Evolutionary conservation across 2,113 vertebrate species (phyloP).

Genomic region (Sylvilagus bachmani): DNA sequence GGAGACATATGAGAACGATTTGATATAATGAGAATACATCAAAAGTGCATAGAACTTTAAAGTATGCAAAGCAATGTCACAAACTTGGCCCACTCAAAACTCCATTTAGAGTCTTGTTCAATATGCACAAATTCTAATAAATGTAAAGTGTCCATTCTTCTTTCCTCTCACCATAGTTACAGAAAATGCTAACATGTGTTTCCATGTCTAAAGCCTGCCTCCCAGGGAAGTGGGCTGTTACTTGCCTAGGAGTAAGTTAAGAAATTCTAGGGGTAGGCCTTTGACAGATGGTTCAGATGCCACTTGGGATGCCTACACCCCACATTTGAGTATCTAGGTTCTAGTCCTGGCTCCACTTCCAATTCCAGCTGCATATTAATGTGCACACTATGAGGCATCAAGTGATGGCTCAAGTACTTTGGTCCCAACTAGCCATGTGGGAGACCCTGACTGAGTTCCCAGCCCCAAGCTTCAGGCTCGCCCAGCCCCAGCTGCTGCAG

Average conservation of each 20-base stretch:
- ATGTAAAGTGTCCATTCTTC: constrained; percentile 54
- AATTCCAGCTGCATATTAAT: too few relatives aligned
- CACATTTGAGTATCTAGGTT: too few relatives aligned
- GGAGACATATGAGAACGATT: constrained; percentile 57
- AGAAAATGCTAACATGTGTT: constrained; percentile 61
- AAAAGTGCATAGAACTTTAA: constrained; percentile 35
- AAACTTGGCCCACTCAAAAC: constrained; percentile 28
- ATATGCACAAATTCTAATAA: constrained; percentile 38
- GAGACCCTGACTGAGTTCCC: too few relatives aligned
- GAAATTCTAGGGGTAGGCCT: constrained; percentile 44
- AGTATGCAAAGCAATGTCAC: constrained; percentile 1
- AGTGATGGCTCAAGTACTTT: too few relatives aligned
- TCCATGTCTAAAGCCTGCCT: constrained; percentile 52
- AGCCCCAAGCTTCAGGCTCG: too few relatives aligned
- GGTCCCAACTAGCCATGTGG: too few relatives aligned
- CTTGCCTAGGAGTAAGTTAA: constrained; percentile 71
- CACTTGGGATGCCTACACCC: too few relatives aligned
- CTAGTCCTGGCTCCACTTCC: too few relatives aligned
- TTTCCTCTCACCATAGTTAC: constrained; percentile 58
- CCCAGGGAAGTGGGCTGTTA: constrained; percentile 67
- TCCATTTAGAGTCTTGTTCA: constrained; percentile 46
- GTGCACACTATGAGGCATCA: too few relatives aligned
- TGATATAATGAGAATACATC: constrained; percentile 33
- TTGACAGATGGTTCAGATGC: too few relatives aligned
- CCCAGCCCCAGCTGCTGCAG: too few relatives aligned